phyloP scores from a whole-genome alignment of 2,113 vertebrate genomes.

The Hemichromis elongatus region DNA sequence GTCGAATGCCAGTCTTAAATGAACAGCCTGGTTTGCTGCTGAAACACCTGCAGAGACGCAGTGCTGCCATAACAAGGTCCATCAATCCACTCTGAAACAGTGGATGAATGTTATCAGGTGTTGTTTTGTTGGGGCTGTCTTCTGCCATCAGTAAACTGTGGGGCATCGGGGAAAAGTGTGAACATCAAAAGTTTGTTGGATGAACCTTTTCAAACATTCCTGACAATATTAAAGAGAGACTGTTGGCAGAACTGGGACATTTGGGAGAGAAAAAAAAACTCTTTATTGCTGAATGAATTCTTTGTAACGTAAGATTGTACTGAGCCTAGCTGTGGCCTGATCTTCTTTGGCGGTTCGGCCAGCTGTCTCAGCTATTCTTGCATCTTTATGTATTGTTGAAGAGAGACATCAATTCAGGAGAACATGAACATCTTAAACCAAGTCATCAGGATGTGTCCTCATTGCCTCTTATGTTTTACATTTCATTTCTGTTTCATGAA shows the following conservation, averaged over 20 bases:
- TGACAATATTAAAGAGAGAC: not conserved
- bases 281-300: slow-evolving; percentile 7
- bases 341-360: slow-evolving; percentile 10
- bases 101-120: not conserved
- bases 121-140: not conserved
- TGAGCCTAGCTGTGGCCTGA: not conserved
- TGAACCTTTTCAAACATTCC: not conserved
- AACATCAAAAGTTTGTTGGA: slow-evolving; percentile 13
- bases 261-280: not conserved
- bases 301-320: not conserved
- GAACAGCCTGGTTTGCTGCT: not conserved
- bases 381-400: not conserved
- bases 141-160: not conserved
- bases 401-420: not conserved
- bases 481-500: not conserved
- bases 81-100: not conserved
- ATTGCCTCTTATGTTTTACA: not conserved
- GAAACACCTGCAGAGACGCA: not conserved
- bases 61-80: not conserved
- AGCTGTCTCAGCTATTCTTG: not conserved
- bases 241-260: slow-evolving; percentile 41
- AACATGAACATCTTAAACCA: not conserved
- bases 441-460: not conserved
- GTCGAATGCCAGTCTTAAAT: not conserved
- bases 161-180: not conserved